These are phyloP conservation scores for Apodemia mormo DNA, from an alignment of 2,888 invertebrate genomes.

Conservation along the genomic window DNA sequence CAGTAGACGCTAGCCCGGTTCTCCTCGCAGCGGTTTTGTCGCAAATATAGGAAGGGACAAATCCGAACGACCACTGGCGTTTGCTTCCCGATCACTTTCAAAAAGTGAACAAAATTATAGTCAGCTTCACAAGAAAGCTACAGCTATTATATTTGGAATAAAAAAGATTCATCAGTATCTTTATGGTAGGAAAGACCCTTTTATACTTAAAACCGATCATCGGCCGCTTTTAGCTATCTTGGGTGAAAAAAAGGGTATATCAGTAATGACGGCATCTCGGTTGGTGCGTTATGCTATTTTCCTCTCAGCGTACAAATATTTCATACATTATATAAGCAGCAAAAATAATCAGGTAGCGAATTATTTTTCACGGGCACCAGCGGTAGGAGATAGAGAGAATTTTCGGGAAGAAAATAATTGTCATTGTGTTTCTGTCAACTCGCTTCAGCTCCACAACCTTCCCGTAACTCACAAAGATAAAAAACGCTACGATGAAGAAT, in stretches of 20 bases:
- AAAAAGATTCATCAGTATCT: slow-evolving; percentile 26
- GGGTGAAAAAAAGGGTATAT: slow-evolving; percentile 39
- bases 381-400: slow-evolving; percentile 9
- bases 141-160: slow-evolving; percentile 27
- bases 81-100: slow-evolving; percentile 38
- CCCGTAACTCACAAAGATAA: slow-evolving; percentile 26
- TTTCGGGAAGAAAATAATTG: slow-evolving; percentile 31
- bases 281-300: slow-evolving; percentile 43
- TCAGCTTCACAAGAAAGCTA: slow-evolving; percentile 34
- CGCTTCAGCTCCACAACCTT: slow-evolving; percentile 9
- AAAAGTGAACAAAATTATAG: slow-evolving; percentile 35
- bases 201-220: slow-evolving; percentile 40
- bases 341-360: slow-evolving; percentile 36
- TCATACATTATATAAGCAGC: slow-evolving; percentile 41
- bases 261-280: slow-evolving; percentile 40
- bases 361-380: slow-evolving; percentile 33
- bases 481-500: slow-evolving; percentile 30
- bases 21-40: slow-evolving; percentile 31
- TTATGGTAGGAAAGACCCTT: slow-evolving; percentile 30
- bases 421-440: slow-evolving; percentile 20
- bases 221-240: slow-evolving; percentile 42
- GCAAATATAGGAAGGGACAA: slow-evolving; percentile 25
- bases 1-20: slow-evolving; percentile 29
- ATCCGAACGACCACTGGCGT: slow-evolving; percentile 36
- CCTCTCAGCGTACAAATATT: slow-evolving; percentile 40